Percentiles rank a stretch among this genome's conserved stretches.
Evolutionary conservation across 2,888 invertebrate species (phyloP).

Genomic region (Erpobdella octoculata): DNA sequence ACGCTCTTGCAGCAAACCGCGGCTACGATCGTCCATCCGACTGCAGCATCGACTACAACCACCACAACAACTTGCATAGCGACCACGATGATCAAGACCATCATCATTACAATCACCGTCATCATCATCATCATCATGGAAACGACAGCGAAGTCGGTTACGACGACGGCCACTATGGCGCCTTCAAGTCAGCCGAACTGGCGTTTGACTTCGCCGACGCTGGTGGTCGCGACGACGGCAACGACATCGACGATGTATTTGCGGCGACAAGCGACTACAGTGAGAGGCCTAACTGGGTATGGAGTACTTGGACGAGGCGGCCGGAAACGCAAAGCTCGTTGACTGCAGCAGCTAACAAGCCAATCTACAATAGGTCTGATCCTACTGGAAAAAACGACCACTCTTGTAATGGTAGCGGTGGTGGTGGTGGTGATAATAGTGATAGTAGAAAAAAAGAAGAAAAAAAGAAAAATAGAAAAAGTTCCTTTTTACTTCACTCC

Average conservation of each 20-base stretch:
- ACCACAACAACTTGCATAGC: background rate
- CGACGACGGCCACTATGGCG: background rate
- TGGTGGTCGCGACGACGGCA: background rate
- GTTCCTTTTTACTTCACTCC: too few relatives aligned
- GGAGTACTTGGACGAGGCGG: background rate
- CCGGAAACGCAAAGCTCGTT: background rate
- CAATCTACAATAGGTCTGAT: background rate
- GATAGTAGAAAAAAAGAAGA: background rate
- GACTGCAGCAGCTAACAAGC: background rate
- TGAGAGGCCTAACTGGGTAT: background rate
- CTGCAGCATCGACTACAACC: background rate
- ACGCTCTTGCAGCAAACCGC: background rate
- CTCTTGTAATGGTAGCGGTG: background rate
- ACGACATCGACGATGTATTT: background rate
- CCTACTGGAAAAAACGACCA: background rate
- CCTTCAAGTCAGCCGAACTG: background rate
- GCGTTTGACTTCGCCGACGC: background rate
- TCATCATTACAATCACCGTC: background rate
- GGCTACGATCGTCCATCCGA: background rate
- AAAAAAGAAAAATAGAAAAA: too few relatives aligned
- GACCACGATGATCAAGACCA: background rate
- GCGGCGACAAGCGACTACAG: background rate
- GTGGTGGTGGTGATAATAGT: background rate
- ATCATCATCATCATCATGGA: constrained; percentile 4
- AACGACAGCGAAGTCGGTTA: background rate